These are phyloP conservation scores for Catharus minimus DNA, from an alignment of 2,113 vertebrate species.

Conservation along the genomic window DNA sequence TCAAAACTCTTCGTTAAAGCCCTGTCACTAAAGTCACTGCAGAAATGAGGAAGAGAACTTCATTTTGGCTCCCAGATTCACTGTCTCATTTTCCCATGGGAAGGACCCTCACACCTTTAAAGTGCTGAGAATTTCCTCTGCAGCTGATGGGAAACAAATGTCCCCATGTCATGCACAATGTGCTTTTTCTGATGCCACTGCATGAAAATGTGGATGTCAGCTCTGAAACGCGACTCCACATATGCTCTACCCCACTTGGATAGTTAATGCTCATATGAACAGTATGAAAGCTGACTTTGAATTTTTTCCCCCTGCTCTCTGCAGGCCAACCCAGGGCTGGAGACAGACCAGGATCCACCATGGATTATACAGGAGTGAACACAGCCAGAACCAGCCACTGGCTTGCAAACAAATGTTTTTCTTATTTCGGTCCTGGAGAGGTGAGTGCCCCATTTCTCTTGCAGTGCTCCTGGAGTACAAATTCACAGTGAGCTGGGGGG, in stretches of 20 bases:
- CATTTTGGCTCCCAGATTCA: neutral
- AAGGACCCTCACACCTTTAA: neutral
- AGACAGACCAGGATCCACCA: neutral
- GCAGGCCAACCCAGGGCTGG: neutral
- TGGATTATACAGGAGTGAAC: neutral
- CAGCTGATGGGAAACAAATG: constrained; percentile 26
- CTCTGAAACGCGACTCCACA: neutral
- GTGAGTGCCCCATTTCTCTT: neutral
- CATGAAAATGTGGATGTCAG: neutral
- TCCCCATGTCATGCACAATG: neutral
- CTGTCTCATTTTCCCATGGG: neutral
- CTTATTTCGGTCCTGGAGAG: neutral
- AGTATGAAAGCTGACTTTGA: neutral
- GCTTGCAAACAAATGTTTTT: neutral
- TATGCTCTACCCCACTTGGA: neutral
- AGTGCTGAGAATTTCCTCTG: neutral
- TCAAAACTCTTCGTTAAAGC: neutral
- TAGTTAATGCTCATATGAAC: neutral
- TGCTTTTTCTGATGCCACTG: neutral
- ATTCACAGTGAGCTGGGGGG: neutral
- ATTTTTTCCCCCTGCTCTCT: neutral
- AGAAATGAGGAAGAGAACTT: neutral
- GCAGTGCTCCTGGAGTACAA: neutral
- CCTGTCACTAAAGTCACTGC: neutral
- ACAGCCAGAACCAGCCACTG: neutral